phyloP scores from a whole-genome alignment of 2,888 invertebrate species.

The Orchesella flavescens region DNA sequence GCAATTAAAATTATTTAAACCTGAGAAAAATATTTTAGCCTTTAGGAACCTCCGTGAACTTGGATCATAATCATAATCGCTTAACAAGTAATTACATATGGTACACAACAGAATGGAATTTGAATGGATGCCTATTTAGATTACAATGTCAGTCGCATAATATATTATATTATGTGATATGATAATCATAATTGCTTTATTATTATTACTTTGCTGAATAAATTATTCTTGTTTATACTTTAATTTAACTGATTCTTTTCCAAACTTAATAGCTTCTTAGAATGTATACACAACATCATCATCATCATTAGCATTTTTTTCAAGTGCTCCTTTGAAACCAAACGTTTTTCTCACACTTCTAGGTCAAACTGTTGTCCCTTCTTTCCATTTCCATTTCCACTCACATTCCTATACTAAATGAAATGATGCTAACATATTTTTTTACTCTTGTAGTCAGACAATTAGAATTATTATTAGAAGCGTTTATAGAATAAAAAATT shows the following conservation, averaged over 20 bases:
- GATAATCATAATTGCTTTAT: constrained; percentile 26
- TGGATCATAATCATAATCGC: constrained; percentile 24
- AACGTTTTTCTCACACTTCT: constrained; percentile 15
- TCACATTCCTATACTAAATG: background rate
- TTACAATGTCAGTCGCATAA: constrained; percentile 8
- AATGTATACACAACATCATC: background rate
- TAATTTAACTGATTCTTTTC: background rate
- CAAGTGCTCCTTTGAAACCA: background rate
- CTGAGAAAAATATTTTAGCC: background rate
- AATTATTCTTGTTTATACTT: constrained; percentile 1
- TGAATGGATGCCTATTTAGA: constrained; percentile 3
- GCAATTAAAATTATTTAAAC: no score
- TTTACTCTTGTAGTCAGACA: no score
- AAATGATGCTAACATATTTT: background rate
- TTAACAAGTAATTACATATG: constrained; percentile 1
- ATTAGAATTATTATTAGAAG: no score
- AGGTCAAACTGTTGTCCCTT: constrained; percentile 11
- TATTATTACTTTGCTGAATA: background rate
- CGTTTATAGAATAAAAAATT: no score
- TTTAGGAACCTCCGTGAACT: constrained; percentile 1
- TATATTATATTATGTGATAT: background rate
- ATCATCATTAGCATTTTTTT: background rate
- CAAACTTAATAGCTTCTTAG: background rate
- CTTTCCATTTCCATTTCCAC: no score
- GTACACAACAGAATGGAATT: background rate